These are phyloP conservation scores for Achlya flavicornis DNA, from an alignment of 2,888 invertebrate species.

Conservation along the genomic window DNA sequence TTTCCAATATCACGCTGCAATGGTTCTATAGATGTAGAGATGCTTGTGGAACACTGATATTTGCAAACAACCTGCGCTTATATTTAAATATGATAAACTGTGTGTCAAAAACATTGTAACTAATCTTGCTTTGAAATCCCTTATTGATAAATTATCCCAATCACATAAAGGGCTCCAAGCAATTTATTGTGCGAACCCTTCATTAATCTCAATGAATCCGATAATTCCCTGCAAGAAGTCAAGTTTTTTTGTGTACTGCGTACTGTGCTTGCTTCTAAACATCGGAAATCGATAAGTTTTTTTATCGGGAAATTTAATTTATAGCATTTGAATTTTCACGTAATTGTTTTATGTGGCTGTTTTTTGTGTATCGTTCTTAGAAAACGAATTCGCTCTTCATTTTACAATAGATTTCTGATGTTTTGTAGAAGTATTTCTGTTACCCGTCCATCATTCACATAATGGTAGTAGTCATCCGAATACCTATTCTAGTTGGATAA, in stretches of 20 bases:
- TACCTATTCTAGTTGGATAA: too few relatives aligned
- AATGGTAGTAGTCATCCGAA: too few relatives aligned
- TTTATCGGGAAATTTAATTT: too few relatives aligned
- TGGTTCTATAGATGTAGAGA: background rate
- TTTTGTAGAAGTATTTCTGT: too few relatives aligned
- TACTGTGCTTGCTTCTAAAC: background rate
- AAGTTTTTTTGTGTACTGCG: background rate
- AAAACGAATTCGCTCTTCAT: too few relatives aligned
- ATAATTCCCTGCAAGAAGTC: background rate
- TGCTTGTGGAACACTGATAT: background rate
- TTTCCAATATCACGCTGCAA: too few relatives aligned
- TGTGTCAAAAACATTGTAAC: background rate
- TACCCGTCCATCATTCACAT: too few relatives aligned
- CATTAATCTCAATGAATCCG: slow-evolving; percentile 3
- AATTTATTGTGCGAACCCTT: slow-evolving; percentile 3
- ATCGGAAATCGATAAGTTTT: background rate
- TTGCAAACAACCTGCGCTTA: background rate
- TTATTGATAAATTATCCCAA: background rate
- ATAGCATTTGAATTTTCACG: too few relatives aligned
- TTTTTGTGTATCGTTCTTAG: too few relatives aligned
- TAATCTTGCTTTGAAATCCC: background rate
- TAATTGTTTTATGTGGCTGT: too few relatives aligned
- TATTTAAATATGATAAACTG: slow-evolving; percentile 1
- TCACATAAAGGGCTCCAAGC: background rate
- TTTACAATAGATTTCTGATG: too few relatives aligned